These are phyloP conservation scores for Xiphydria camelus DNA, from an alignment of 2,888 invertebrate genomes.

Conservation along the genomic window DNA sequence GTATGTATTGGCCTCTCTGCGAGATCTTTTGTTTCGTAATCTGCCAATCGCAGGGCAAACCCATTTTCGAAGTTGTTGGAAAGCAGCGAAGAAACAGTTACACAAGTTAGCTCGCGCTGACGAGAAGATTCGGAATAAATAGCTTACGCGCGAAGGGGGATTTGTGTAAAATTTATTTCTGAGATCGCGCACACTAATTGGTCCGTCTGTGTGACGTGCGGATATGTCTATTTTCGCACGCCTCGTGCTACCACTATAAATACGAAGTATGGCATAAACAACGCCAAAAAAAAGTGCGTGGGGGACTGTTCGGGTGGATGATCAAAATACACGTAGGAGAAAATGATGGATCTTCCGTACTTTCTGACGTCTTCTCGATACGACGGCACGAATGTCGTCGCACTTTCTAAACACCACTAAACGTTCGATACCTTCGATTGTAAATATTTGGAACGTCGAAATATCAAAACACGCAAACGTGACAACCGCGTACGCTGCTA, in stretches of 20 bases:
- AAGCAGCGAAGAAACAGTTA: too few relatives aligned
- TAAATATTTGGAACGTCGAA: not conserved
- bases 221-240: slow-evolving; percentile 23
- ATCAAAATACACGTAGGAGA: slow-evolving; percentile 25
- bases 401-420: not conserved
- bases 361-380: not conserved
- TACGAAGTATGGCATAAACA: slow-evolving; percentile 27
- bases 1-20: slow-evolving; percentile 72
- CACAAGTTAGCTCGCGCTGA: too few relatives aligned
- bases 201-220: slow-evolving; percentile 1
- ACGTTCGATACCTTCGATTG: not conserved
- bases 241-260: slow-evolving; percentile 28
- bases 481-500: not conserved
- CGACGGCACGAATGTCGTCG: too few relatives aligned
- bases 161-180: not conserved
- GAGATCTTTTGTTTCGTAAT: slow-evolving; percentile 71
- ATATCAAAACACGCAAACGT: not conserved
- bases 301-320: slow-evolving; percentile 7
- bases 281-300: slow-evolving; percentile 17
- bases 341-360: slow-evolving; percentile 1
- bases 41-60: slow-evolving; percentile 75
- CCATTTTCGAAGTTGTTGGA: slow-evolving; percentile 54
- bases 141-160: not conserved
- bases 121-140: not conserved
- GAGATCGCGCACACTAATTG: not conserved